Conservation (phyloP, 1,140 invertebrate species). For the Eurosta solidaginis region DNA sequence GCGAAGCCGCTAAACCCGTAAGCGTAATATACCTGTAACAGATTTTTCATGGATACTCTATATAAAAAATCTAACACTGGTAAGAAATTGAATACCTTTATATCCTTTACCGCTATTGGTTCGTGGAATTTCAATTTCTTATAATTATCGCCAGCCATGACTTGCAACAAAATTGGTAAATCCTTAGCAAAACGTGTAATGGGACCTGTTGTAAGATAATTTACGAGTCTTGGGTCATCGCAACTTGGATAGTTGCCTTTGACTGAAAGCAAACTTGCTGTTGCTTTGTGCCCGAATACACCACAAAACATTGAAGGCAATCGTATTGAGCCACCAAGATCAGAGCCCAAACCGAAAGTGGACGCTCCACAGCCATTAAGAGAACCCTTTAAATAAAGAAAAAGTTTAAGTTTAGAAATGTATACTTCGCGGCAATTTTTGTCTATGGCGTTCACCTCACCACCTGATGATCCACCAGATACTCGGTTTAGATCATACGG, state of each 20-base stretch:
- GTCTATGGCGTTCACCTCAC: slow-evolving; percentile 64
- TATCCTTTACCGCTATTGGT: slow-evolving; percentile 65
- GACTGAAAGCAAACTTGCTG: slow-evolving; percentile 65
- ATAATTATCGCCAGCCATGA: slow-evolving; percentile 63
- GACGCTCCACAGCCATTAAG: slow-evolving; percentile 75
- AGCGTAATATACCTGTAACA: slow-evolving; percentile 63
- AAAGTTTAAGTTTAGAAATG: neutral
- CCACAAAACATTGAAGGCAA: slow-evolving; percentile 85
- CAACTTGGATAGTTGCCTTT: slow-evolving; percentile 66
- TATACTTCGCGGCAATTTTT: neutral
- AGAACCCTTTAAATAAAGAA: slow-evolving; percentile 63
- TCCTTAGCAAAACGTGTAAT: slow-evolving; percentile 79
- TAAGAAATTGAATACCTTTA: slow-evolving; percentile 69
- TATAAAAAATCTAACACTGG: neutral
- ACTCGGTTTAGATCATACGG: slow-evolving; percentile 73
- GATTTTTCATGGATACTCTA: slow-evolving; percentile 61
- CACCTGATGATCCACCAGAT: slow-evolving; percentile 77
- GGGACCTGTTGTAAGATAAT: slow-evolving; percentile 70
- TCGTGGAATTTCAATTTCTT: slow-evolving; percentile 59
- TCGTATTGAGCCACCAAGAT: slow-evolving; percentile 88
- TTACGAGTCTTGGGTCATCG: slow-evolving; percentile 37
- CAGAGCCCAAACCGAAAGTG: slow-evolving; percentile 80
- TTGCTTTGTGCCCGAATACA: slow-evolving; percentile 86
- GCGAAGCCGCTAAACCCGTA: slow-evolving; percentile 69
- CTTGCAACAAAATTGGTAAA: slow-evolving; percentile 70